Evolutionary conservation across 1,140 invertebrate species (phyloP).

Genomic region (Prorops nasuta): DNA sequence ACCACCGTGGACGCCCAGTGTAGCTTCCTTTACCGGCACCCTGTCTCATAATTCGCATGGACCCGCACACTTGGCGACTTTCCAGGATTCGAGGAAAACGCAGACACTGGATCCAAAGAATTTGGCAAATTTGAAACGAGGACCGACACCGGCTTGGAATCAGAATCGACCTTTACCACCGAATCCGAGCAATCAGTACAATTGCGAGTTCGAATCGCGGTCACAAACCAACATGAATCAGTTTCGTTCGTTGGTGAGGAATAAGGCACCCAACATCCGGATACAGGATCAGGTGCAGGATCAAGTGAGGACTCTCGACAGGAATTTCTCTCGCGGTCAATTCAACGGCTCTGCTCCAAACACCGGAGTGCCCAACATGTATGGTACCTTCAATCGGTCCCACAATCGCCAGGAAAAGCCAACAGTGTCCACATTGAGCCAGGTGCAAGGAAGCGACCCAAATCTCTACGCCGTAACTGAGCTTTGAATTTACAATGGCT

Average conservation of each 20-base stretch:
- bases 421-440: constrained; percentile 48
- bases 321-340: constrained; percentile 50
- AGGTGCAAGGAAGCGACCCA: constrained; percentile 54
- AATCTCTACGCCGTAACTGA: constrained; percentile 55
- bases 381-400: constrained; percentile 51
- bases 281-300: constrained; percentile 53
- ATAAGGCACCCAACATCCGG: constrained; percentile 46
- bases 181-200: constrained; percentile 41
- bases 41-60: constrained; percentile 53
- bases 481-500: constrained; percentile 46
- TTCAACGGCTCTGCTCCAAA: constrained; percentile 44
- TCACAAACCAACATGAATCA: constrained; percentile 56
- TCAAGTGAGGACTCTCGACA: constrained; percentile 50
- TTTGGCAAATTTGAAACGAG: constrained; percentile 48
- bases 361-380: constrained; percentile 53
- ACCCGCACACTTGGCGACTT: constrained; percentile 50
- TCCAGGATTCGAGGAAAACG: constrained; percentile 53
- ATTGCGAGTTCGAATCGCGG: constrained; percentile 52
- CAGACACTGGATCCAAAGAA: constrained; percentile 54
- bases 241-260: constrained; percentile 51
- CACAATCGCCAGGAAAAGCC: constrained; percentile 49
- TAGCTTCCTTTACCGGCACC: constrained; percentile 51
- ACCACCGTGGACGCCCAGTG: constrained; percentile 54
- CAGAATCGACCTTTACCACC: constrained; percentile 50
- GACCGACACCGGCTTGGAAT: constrained; percentile 49